Conservation (phyloP, 2,888 invertebrate species). For the Lepeophtheirus nordmannii region DNA sequence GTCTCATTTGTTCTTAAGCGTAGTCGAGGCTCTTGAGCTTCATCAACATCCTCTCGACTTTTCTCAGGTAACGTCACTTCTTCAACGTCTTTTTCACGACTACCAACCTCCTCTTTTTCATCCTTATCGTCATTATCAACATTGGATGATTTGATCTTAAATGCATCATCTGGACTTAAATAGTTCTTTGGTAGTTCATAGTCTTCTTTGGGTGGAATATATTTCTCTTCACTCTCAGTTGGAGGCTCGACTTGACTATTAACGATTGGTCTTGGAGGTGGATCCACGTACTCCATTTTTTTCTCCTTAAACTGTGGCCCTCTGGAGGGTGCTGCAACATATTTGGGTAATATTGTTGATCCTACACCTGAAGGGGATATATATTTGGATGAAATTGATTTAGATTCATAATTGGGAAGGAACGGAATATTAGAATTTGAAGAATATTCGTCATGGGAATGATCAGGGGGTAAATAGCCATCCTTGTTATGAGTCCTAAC, state of each 20-base stretch:
- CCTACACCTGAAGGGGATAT: background rate
- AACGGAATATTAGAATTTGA: no score
- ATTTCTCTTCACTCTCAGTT: background rate
- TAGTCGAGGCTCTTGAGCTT: conserved; percentile 1
- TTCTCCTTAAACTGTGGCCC: background rate
- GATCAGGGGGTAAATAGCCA: background rate
- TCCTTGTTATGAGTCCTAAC: background rate
- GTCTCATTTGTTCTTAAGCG: background rate
- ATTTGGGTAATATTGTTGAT: background rate
- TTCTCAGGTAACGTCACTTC: conserved; percentile 1
- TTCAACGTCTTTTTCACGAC: background rate
- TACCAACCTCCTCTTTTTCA: background rate
- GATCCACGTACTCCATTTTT: conserved; percentile 6
- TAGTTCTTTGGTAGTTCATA: conserved; percentile 23
- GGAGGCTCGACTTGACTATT: conserved; percentile 22
- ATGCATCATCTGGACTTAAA: conserved; percentile 16
- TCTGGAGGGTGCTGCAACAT: conserved; percentile 6
- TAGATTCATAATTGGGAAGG: background rate
- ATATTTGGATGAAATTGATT: background rate
- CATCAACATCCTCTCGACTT: background rate
- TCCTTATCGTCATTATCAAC: background rate
- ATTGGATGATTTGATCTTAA: background rate
- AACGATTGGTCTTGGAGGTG: conserved; percentile 5
- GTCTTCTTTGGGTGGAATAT: conserved; percentile 24
- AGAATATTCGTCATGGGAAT: background rate